Evolutionary conservation across 2,888 invertebrate species (phyloP).

Genomic region (Pachycephus smyrnensis): DNA sequence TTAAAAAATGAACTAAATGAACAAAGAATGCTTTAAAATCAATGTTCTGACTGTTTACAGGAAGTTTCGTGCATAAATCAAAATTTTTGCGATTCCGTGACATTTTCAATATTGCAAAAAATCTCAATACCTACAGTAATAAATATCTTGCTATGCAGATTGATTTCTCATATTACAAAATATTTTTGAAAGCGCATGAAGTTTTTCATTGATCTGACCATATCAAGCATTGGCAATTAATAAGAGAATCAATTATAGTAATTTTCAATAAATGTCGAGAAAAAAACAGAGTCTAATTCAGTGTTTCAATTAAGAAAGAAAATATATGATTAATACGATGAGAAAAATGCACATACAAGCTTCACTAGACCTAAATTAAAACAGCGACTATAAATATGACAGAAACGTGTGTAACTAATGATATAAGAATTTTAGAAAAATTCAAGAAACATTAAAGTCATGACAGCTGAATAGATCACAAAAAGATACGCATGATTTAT

Average conservation of each 20-base stretch:
- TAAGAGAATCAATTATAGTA: not conserved
- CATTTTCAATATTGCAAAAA: not conserved
- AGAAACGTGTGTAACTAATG: too few relatives aligned
- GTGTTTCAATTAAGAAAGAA: too few relatives aligned
- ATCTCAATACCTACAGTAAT: not conserved
- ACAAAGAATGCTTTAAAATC: too few relatives aligned
- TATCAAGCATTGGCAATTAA: not conserved
- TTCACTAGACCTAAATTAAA: too few relatives aligned
- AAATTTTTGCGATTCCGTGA: not conserved
- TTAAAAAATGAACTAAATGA: too few relatives aligned
- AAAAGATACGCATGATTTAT: not conserved
- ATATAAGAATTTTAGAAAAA: not conserved
- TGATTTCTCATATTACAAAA: not conserved
- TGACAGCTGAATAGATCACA: not conserved
- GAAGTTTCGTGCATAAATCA: not conserved
- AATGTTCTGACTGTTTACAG: too few relatives aligned
- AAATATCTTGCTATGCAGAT: not conserved
- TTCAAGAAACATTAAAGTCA: not conserved
- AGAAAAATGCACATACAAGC: too few relatives aligned
- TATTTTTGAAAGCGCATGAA: not conserved
- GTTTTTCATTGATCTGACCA: not conserved
- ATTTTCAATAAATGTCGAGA: not conserved
- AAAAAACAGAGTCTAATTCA: too few relatives aligned
- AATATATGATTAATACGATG: too few relatives aligned
- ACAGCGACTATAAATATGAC: too few relatives aligned